Percentiles rank a stretch among this genome's conserved stretches.
phyloP scores from a whole-genome alignment of 2,797 vertebrate species.

The Hoplostethus atlanticus region DNA sequence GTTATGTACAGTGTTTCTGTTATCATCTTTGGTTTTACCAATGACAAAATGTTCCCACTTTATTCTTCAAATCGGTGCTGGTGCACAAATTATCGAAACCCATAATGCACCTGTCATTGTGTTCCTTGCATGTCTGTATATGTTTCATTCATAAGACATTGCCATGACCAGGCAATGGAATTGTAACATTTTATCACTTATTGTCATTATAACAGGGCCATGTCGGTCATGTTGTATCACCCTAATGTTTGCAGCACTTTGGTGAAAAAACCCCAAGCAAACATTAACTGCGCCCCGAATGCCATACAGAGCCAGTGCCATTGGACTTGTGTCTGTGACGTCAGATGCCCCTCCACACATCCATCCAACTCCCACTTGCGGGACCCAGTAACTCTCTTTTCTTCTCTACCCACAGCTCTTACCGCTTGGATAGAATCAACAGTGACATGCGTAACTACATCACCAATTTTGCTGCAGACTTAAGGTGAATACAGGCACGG shows the following conservation, averaged over 20 bases:
- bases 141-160: constrained; percentile 38
- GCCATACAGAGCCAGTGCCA: constrained; percentile 45
- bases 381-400: constrained; percentile 81
- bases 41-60: background rate
- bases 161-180: constrained; percentile 25
- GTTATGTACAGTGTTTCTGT: constrained; percentile 38
- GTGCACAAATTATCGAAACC: constrained; percentile 19
- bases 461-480: constrained; percentile 89
- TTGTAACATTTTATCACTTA: constrained; percentile 21
- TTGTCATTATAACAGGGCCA: constrained; percentile 44
- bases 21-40: constrained; percentile 18
- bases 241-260: constrained; percentile 79
- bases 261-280: constrained; percentile 71
- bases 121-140: constrained; percentile 20
- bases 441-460: constrained; percentile 89
- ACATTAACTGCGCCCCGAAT: constrained; percentile 64
- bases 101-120: constrained; percentile 44
- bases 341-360: constrained; percentile 42
- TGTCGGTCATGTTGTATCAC: constrained; percentile 58
- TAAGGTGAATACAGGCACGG: constrained; percentile 85
- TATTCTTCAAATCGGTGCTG: background rate
- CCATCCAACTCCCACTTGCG: constrained; percentile 59
- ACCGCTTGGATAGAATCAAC: constrained; percentile 89
- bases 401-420: constrained; percentile 87
- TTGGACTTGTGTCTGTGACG: constrained; percentile 45